Base-by-base conservation (phyloP, 2,113 vertebrate species). In the Semnornis frantzii region DNA sequence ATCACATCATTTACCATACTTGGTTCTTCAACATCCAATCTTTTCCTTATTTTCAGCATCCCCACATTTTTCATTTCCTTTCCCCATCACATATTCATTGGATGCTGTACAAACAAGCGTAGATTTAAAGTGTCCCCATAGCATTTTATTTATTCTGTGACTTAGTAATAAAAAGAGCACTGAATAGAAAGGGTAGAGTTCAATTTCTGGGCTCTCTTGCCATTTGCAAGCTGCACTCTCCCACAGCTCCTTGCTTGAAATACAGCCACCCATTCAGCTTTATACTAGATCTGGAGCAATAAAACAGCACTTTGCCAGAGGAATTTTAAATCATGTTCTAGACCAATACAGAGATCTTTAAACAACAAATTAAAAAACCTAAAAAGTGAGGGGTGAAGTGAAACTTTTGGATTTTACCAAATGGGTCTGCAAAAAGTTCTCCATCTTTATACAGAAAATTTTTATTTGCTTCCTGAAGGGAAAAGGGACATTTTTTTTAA, bases 101-200 rank as follows among this genome's bases (percentile, higher is more conserved):
- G 70, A 65, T 92, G 31, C 50, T 94, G 37, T 90, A 83, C 69
- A 97, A 96, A 97, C 42, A 90, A 81, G 71, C 13, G 46, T 64
- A 94, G 89, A 96, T 96, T 95, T 96, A 94, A 97, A 95, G 95
- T 90, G 81, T 87, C 90, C 65, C 66, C 3, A 3, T 95, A 83
- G 93, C 77, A 62, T 96, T 94, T 94, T 76, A 93, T 85, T 96
- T 97, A 88, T 94, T 97, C 92, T 31, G 48, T 88, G 94, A 91
- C 88, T 97, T 96, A 89, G 94, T 96, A 89, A 91, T 95, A 95
- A 95, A 97, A 97, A 94, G 89, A 86, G 85, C 92, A 87, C 81
- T 89, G 87, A 94, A 91, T 63, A 96, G 92, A 72, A 91, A 94
- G 91, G 69, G 92, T 94, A 92, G 87, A 92, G 80, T 92, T 94